A percentile compares a stretch with the other conserved stretches of the same genome.
Conservation (phyloP, 2,888 invertebrate genomes). For the Andrena trimmerana region DNA sequence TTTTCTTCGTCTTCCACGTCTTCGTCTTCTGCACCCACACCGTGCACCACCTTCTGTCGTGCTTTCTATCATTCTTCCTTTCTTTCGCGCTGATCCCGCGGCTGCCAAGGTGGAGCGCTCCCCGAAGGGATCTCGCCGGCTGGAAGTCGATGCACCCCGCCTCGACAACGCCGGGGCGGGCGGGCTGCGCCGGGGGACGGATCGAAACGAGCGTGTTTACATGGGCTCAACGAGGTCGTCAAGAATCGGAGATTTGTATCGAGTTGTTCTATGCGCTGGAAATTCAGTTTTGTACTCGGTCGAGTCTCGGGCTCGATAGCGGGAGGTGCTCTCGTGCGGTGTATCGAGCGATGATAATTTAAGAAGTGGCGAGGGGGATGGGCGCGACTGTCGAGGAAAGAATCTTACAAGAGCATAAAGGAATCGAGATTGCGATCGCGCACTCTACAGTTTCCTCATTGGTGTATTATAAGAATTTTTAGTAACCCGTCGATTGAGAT, state of each 20-base stretch:
- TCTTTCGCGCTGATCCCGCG: slow-evolving; percentile 19
- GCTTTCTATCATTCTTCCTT: background rate
- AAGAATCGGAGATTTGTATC: slow-evolving; percentile 55
- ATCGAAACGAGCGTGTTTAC: slow-evolving; percentile 55
- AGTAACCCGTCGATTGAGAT: too few relatives aligned
- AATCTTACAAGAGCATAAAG: too few relatives aligned
- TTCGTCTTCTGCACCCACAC: background rate
- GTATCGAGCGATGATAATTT: slow-evolving; percentile 2
- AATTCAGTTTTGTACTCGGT: slow-evolving; percentile 17
- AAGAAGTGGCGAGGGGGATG: background rate
- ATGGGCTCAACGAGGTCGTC: slow-evolving; percentile 41
- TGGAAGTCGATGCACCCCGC: slow-evolving; percentile 40
- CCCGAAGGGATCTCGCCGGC: slow-evolving; percentile 6
- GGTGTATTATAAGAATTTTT: too few relatives aligned
- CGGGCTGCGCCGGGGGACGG: background rate
- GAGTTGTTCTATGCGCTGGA: slow-evolving; percentile 32
- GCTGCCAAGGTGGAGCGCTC: slow-evolving; percentile 8
- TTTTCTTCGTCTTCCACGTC: slow-evolving; percentile 13
- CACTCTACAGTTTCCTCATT: too few relatives aligned
- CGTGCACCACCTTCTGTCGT: too few relatives aligned
- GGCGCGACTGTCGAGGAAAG: background rate
- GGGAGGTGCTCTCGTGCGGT: background rate
- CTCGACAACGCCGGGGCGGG: background rate
- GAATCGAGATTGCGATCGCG: too few relatives aligned
- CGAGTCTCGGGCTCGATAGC: background rate